Evolutionary conservation across 2,113 vertebrate species (phyloP), one percentile per base, ranked within the genome.

Genomic region (Tinamus guttatus): DNA sequence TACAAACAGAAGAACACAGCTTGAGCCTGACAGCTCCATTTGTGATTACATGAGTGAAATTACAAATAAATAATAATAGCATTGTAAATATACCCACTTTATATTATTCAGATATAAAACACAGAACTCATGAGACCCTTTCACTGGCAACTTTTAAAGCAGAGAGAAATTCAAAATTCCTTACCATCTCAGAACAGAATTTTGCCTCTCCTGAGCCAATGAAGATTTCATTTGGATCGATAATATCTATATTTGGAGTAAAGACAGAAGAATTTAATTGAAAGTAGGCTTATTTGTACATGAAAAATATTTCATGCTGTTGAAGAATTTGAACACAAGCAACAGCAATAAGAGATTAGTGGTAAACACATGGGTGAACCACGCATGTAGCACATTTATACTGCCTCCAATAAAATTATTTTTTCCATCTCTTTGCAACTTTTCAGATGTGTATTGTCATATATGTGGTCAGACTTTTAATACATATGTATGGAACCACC

Each of bases 1-100:
- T 47, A 81, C 47, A 90, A 81, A 84, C 38, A 73, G 28, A 88
- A 70, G 14, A 97, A 79, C 70, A 86, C 21, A 90, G 51, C 52
- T 92, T 92, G 81, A 93, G 43, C 22, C 16, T 30, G 47, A 62
- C 14, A 52, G 30, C 21, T 79, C 34, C 64, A 65, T 40, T 84
- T 92, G 65, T 81, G 47, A 64, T 89, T 93, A 70, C 67, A 68
- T 49, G 8, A 92, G 12, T 60, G 22, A 84, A 90, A 93, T 68
- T 76, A 59, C 38, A 93, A 87, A 91, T 49, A 96, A 80, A 93
- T 74, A 80, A 80, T 45, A 82, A 38, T 10, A 80, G 52, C 15
- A 43, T 38, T 36, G 5, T 43, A 85, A 64, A 73, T 40, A 67
- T 7, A 6, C 18, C 76, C n/a, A 40, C 30, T 34, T 70, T 25